A percentile compares a stretch with the other conserved stretches of the same genome.
These are phyloP conservation scores for Mobula hypostoma DNA, from an alignment of 2,113 vertebrate species.

Conservation along the genomic window DNA sequence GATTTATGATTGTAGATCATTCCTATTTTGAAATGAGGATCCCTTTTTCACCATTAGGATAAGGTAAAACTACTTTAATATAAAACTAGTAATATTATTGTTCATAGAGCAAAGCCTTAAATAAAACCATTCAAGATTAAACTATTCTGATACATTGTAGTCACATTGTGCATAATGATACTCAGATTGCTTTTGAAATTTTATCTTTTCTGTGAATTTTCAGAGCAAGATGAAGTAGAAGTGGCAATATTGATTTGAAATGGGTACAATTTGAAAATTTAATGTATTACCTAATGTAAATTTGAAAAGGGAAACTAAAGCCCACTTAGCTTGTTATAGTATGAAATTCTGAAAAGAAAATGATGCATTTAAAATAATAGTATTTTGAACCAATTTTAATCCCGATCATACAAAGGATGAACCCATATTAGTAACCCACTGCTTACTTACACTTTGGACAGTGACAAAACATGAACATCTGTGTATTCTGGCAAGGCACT, in stretches of 20 bases:
- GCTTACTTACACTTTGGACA: too few relatives aligned
- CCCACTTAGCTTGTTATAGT: too few relatives aligned
- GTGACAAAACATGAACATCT: too few relatives aligned
- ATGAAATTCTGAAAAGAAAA: too few relatives aligned
- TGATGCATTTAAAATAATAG: background rate
- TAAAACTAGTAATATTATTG: background rate
- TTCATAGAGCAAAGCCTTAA: background rate
- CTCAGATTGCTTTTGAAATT: background rate
- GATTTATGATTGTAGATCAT: background rate
- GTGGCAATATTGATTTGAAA: background rate
- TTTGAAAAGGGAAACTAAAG: too few relatives aligned
- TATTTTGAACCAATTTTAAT: background rate
- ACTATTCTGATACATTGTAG: background rate
- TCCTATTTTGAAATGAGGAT: too few relatives aligned
- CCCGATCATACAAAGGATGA: background rate
- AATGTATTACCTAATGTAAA: too few relatives aligned
- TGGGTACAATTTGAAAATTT: too few relatives aligned
- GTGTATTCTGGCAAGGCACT: too few relatives aligned
- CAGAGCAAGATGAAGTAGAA: background rate
- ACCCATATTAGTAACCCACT: too few relatives aligned
- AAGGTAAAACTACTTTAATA: background rate
- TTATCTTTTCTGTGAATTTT: background rate
- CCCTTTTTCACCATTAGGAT: background rate
- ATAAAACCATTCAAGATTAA: background rate
- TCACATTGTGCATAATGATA: background rate